phyloP scores from a whole-genome alignment of 1,140 invertebrate genomes.

The Anastrepha ludens region DNA sequence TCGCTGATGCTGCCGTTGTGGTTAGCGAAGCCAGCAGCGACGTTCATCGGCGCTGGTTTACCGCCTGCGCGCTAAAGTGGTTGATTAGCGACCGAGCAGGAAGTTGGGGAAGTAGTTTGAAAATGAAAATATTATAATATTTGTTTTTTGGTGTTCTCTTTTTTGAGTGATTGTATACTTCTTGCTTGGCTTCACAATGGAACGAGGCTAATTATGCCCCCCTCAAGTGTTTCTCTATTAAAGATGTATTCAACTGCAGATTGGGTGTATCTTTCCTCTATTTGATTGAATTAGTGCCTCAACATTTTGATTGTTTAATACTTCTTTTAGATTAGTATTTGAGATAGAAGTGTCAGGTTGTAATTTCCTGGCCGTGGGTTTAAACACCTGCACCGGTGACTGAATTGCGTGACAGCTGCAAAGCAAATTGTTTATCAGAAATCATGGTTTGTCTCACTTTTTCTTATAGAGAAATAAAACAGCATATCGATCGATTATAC shows the following conservation, averaged over 20 bases:
- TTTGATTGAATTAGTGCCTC: conserved; percentile 36
- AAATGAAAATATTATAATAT: conserved; percentile 18
- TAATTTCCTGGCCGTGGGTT: background rate
- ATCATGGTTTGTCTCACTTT: no score
- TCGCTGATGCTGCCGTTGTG: background rate
- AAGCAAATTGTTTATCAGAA: background rate
- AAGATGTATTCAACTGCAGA: no score
- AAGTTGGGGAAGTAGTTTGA: conserved; percentile 17
- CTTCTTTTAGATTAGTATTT: background rate
- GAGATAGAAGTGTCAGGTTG: background rate
- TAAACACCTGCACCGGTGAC: background rate
- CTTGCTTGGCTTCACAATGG: background rate
- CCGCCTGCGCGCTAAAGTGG: background rate
- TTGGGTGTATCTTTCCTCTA: background rate
- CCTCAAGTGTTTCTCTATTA: background rate
- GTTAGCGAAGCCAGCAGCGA: background rate
- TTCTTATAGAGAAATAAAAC: no score
- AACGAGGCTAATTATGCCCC: background rate
- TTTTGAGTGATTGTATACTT: background rate
- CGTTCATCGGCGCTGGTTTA: background rate
- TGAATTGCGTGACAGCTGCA: background rate
- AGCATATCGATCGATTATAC: no score
- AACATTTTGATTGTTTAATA: background rate
- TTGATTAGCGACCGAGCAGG: background rate
- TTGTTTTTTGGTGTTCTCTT: no score